These are phyloP conservation scores for Drosophila suzukii DNA, from an alignment of 1,140 invertebrate genomes.

Conservation along the genomic window DNA sequence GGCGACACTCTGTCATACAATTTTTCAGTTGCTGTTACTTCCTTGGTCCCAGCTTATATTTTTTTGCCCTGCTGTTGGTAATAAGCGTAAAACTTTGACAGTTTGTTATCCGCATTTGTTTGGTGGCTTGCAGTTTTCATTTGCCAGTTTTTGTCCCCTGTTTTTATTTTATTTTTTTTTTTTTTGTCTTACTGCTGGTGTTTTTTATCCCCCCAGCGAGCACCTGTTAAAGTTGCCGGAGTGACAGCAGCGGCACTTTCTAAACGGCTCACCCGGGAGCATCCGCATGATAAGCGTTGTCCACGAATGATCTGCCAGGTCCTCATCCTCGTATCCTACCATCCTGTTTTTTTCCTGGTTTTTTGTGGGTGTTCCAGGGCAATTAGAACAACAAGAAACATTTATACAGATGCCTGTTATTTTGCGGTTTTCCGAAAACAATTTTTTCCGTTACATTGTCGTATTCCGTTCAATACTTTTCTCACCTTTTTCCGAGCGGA, in stretches of 20 bases:
- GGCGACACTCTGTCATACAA: conserved; percentile 63
- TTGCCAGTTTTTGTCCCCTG: conserved; percentile 4
- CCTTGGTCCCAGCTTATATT: conserved; percentile 17
- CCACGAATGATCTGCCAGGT: conserved; percentile 39
- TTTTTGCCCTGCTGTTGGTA: conserved; percentile 53
- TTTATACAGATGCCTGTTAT: conserved; percentile 74
- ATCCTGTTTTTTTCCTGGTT: neutral
- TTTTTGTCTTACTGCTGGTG: conserved; percentile 5
- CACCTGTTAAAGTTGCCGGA: conserved; percentile 70
- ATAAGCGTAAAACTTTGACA: conserved; percentile 81
- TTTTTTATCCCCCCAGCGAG: conserved; percentile 51
- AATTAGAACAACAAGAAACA: conserved; percentile 52
- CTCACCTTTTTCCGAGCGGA: conserved; percentile 62
- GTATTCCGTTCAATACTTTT: conserved; percentile 66
- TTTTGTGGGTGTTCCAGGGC: conserved; percentile 23
- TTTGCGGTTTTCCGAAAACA: conserved; percentile 55
- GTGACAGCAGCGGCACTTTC: conserved; percentile 63
- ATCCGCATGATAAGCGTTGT: conserved; percentile 57
- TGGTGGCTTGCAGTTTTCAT: conserved; percentile 58
- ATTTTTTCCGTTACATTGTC: conserved; percentile 12
- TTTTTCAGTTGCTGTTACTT: conserved; percentile 46
- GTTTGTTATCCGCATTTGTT: conserved; percentile 80
- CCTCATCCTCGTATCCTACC: neutral
- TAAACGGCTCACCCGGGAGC: conserved; percentile 65
- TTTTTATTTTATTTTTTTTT: conserved; percentile 23